Conservation (phyloP, 1,140 invertebrate species). For the Lucilia cuprina region DNA sequence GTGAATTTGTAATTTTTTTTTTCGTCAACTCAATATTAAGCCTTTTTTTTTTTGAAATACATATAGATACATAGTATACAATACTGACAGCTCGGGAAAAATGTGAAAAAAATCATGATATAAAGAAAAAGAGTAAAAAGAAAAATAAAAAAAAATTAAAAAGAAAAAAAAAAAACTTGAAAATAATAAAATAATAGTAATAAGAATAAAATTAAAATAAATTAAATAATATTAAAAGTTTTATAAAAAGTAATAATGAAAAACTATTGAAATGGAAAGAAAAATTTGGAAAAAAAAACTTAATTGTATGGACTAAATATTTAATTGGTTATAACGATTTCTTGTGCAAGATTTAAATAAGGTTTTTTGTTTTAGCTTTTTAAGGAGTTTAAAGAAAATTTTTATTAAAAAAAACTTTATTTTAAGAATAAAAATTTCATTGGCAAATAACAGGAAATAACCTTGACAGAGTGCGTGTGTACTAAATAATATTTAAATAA, state of each 20-base stretch:
- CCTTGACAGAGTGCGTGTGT: slow-evolving; percentile 28
- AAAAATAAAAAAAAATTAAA: not conserved
- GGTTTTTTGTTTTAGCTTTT: too few species aligned
- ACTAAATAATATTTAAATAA: not conserved
- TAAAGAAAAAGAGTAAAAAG: not conserved
- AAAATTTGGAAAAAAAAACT: not conserved
- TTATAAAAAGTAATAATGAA: not conserved
- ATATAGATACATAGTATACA: slow-evolving; percentile 30
- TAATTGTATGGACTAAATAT: too few species aligned
- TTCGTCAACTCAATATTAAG: not conserved
- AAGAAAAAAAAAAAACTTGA: not conserved
- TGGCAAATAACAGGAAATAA: slow-evolving; percentile 30
- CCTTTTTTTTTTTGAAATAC: slow-evolving; percentile 1
- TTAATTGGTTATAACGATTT: too few species aligned
- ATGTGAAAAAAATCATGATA: not conserved
- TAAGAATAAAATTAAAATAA: not conserved
- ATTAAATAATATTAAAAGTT: not conserved
- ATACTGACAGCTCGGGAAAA: slow-evolving; percentile 22
- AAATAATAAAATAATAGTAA: not conserved
- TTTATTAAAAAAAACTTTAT: not conserved
- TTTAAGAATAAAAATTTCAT: not conserved
- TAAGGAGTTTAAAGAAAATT: not conserved
- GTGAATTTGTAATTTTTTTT: slow-evolving; percentile 23
- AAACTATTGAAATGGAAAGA: not conserved
- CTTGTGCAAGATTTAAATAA: too few species aligned